Base-by-base conservation (phyloP, 1,140 invertebrate species). In the Drosophila rufa region DNA sequence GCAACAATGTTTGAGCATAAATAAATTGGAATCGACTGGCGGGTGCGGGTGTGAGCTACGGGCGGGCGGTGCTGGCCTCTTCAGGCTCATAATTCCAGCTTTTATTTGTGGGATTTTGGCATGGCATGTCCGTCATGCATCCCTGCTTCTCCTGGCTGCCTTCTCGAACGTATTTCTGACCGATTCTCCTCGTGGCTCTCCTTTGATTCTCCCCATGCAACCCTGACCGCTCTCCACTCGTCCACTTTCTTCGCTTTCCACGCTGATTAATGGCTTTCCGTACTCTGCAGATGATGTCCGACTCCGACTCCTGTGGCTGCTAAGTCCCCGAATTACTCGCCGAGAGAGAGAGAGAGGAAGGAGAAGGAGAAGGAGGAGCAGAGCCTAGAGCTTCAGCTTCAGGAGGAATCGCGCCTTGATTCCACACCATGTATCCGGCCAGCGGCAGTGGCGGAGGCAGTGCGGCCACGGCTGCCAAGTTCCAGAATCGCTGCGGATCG, bases 61-160 rank as follows among this genome's bases (percentile, higher is more conserved):
- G 30, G 75, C 64, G 57, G 59, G 38, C 65, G 45, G 33, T 9
- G 36, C 9, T 33, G 14, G 36, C 17, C 40, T 27, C 36, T 17
- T 74, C 38, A 19, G 74, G 78, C 85, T 85, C 85, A 90, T 90
- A 90, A 90, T 90, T 90, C 81, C 85, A 90, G 85, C 85, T 90
- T 90, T 90, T 90, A 90, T 90, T 90, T 90, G 86, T 90, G 81
- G 84, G 84, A 89, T 89, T 89, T 81, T 84, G 78, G 84, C 84
- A 89, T 89, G 85, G 80, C 80, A 89, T 89, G 84, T 89, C 84
- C 82, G 77, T 87, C 84, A 87, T 89, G 80, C 82, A 79, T 87
- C 80, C 47, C 40, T 75, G 56, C 45, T 30, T 42, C 56, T 47
- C 25, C 45, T 15, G 25, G 53, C 22, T 25, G 51, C 56, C 47